phyloP scores from a whole-genome alignment of 2,113 vertebrate genomes.

The Sinocyclocheilus anophthalmus region DNA sequence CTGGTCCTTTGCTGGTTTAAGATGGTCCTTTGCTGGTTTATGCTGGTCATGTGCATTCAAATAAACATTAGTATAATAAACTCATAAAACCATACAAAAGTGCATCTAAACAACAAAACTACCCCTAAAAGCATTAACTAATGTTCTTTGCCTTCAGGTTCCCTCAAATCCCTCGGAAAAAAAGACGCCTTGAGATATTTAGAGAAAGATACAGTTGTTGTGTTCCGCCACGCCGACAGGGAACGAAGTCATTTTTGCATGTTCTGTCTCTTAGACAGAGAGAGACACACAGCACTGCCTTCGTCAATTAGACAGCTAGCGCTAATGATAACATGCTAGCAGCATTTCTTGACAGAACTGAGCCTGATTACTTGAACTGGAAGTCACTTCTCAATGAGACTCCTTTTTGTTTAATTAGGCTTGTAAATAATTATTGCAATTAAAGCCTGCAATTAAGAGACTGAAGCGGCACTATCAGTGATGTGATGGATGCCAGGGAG shows the following conservation, averaged over 20 bases:
- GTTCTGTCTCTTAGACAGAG: conserved; percentile 38
- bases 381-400: conserved; percentile 70
- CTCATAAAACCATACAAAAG: not conserved
- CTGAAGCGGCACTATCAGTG: conserved; percentile 73
- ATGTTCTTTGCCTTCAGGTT: not conserved
- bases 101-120: not conserved
- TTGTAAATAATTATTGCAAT: conserved; percentile 86
- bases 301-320: conserved; percentile 69
- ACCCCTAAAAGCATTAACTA: not conserved
- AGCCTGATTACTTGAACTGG: conserved; percentile 70
- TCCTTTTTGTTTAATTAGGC: conserved; percentile 80
- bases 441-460: conserved; percentile 81
- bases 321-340: conserved; percentile 53
- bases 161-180: not conserved
- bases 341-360: conserved; percentile 68
- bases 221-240: conserved; percentile 20
- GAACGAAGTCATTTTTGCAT: conserved; percentile 32
- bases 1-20: no score
- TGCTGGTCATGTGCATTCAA: no score
- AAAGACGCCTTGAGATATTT: conserved; percentile 39
- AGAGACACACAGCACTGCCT: conserved; percentile 52
- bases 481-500: conserved; percentile 74
- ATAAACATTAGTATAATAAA: not conserved
- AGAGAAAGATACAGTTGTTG: conserved; percentile 2
- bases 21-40: no score